Percentiles rank a stretch among this genome's conserved stretches.
These are phyloP conservation scores for Athalia circularis DNA, from an alignment of 2,888 invertebrate species.

Conservation along the genomic window DNA sequence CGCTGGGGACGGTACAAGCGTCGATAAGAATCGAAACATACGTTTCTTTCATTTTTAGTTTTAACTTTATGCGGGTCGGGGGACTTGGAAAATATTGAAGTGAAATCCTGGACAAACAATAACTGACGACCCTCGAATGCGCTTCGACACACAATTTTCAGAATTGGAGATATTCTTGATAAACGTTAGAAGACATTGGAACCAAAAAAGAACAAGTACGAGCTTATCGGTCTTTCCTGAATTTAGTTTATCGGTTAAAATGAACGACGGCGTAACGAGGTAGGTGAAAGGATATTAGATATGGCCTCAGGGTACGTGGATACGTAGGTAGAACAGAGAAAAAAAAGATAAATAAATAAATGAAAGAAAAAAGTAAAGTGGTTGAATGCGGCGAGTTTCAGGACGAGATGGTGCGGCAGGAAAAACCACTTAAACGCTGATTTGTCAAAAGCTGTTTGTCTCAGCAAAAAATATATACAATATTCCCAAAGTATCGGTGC, in stretches of 20 bases:
- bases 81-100: too few relatives aligned
- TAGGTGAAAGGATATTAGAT: constrained; percentile 13
- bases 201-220: neutral
- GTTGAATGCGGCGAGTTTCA: neutral
- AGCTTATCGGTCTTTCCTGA: neutral
- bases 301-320: neutral
- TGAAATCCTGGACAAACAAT: too few relatives aligned
- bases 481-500: constrained; percentile 46
- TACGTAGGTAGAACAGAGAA: too few relatives aligned
- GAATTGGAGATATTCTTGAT: too few relatives aligned
- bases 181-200: too few relatives aligned
- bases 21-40: constrained; percentile 22
- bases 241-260: neutral
- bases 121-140: too few relatives aligned
- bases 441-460: constrained; percentile 61
- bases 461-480: constrained; percentile 31
- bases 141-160: too few relatives aligned
- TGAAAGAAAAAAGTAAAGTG: constrained; percentile 9
- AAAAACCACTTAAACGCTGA: constrained; percentile 55
- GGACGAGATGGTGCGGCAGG: neutral
- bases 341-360: neutral
- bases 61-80: constrained; percentile 3
- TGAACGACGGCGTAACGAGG: constrained; percentile 25
- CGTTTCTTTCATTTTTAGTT: neutral
- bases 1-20: constrained; percentile 7